A percentile compares a stretch with the other conserved stretches of the same genome.
phyloP scores from a whole-genome alignment of 2,113 vertebrate species.

The Gymnocephalus cernua region DNA sequence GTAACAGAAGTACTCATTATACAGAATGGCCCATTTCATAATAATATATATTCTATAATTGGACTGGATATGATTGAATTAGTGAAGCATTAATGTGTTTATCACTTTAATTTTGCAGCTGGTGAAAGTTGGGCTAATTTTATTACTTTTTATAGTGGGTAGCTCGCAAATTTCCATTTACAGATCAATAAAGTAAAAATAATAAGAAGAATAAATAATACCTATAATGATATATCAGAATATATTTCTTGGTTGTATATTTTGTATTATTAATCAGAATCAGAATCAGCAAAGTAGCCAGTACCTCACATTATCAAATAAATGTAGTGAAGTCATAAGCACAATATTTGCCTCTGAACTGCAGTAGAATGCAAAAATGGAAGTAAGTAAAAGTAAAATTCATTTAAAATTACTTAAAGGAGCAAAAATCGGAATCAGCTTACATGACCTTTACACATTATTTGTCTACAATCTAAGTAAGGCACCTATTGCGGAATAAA shows the following conservation, averaged over 20 bases:
- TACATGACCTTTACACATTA: background rate
- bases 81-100: background rate
- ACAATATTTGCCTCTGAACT: background rate
- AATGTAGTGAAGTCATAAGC: background rate
- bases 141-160: background rate
- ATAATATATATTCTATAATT: background rate
- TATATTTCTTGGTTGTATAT: background rate
- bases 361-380: background rate
- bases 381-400: background rate
- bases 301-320: background rate
- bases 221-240: background rate
- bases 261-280: background rate
- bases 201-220: no score
- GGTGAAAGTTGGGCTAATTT: background rate
- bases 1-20: background rate
- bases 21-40: background rate
- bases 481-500: constrained; percentile 13
- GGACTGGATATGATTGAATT: no score
- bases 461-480: constrained; percentile 12
- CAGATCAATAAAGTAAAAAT: background rate
- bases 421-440: background rate
- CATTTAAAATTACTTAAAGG: background rate
- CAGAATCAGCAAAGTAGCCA: background rate
- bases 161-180: background rate
- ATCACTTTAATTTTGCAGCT: background rate